Base-by-base conservation (phyloP, 2,113 vertebrate genomes). In the Platysteira castanea region DNA sequence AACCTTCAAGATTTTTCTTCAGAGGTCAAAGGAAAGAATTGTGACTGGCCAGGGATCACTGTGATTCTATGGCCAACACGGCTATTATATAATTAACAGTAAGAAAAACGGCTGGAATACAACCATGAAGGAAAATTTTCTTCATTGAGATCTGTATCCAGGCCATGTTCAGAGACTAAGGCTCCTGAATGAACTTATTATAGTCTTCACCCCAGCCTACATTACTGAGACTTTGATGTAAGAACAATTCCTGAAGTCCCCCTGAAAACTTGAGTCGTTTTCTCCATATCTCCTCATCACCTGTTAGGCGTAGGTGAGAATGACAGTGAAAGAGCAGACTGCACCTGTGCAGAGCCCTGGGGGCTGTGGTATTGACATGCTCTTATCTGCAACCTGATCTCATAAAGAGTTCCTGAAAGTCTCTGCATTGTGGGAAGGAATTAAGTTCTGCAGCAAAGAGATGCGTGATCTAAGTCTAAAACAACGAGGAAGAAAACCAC, bases 341-440 rank as follows among this genome's bases (percentile, higher is more conserved):
- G 60, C 35, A 71, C 39, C 2, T 0, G 3, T 64, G 39, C 63
- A 81, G 65, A 83, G 49, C 61, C 30, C 87, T 79, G 82, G 53
- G 61, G 78, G 54, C 61, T 95, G 82, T 90, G 82, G 82, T 46
- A 90, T 73, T 82, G 65, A 37, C 44, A n/a, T 12, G 20, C 4
- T 82, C 75, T 96, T 90, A 91, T 93, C 94, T 85, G 22, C 61
- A 93, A 77, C 54, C 4, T 63, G 37, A 74, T 92, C 94, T 92
- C 20, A 6, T 86, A 46, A 90, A 74, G 88, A 74, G 90, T 83
- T 94, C 92, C 85, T 96, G 85, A 74, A 96, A 93, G 83, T 92
- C 67, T 87, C 65, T 94, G 37, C 65, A 19, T 59, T 79, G 35
- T 44, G 50, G 50, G 78, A 80, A 88, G 67, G 82, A 76, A 80